Base-by-base conservation (phyloP, 2,888 invertebrate genomes). In the Drosophila kuntzei region DNA sequence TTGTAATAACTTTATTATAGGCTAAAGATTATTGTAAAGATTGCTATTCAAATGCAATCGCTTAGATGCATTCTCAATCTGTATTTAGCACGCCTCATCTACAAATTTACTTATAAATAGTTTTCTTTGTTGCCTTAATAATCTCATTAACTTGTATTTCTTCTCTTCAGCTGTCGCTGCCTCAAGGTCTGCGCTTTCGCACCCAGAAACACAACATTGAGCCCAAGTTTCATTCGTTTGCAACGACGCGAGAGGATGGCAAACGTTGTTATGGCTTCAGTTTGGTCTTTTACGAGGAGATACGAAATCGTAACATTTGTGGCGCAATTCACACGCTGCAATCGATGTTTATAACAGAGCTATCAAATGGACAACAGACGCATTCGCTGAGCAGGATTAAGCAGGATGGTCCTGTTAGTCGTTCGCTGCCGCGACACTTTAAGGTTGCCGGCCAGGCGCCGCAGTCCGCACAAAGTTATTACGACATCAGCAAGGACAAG, bases 211-310 rank as follows among this genome's bases (percentile, higher is more conserved):
- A 98, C 92, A 94, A 94, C 66, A 93, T 95, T 90, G 96, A 97
- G 84, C 96, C 98, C 11, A 95, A 94, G 90, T 98, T 99, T 92
- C 99, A 99, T 93, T 97, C 98, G 49, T 99, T 99, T 94, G 95
- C 99, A 60, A 97, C 99, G 71, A 99, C 99, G 12, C 94, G 97
- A 85, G 99, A 99, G 93, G 98, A 99, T 94, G 99, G 99, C 59
- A 96, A 96, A 79, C 94, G 98, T 80, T 96, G 96, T 80, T 98
- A 98, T 93, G 99, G 99, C 67, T 98, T 98, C 90, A 97, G 97
- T 90, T 95, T 98, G 80, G 96, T 98, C 16, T 99, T 99, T 92
- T 99, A 96, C 93, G 99, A 99, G 93, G 98, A 98, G 93, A 98
- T 99, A 78, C 95, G 96, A 62, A 98, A 98, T 92, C 94, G 95